phyloP scores from a whole-genome alignment of 2,888 invertebrate genomes.

The Drosophila anceps region DNA sequence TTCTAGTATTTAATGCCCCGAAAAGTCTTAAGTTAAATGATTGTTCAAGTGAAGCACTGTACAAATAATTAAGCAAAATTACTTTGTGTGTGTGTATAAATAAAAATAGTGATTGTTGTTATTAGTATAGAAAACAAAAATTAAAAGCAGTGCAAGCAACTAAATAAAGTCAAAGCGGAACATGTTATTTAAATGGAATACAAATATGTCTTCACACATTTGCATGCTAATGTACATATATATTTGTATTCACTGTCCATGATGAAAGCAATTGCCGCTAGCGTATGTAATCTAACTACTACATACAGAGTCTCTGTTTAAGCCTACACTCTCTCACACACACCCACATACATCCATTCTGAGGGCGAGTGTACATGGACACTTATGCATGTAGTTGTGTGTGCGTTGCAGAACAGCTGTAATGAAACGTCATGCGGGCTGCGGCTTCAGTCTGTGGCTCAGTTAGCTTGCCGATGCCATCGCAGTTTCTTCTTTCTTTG shows the following conservation, averaged over 20 bases:
- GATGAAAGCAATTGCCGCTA: constrained; percentile 16
- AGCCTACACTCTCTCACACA: not conserved
- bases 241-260: constrained; percentile 8
- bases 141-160: constrained; percentile 49
- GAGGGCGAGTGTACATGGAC: constrained; percentile 2
- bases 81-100: constrained; percentile 55
- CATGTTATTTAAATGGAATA: constrained; percentile 18
- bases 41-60: constrained; percentile 62
- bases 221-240: not conserved
- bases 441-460: constrained; percentile 17
- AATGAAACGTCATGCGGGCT: constrained; percentile 45
- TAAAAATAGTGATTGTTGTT: constrained; percentile 72
- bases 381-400: not conserved
- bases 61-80: constrained; percentile 73
- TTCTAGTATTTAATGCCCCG: constrained; percentile 48
- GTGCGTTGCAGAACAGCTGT: constrained; percentile 32
- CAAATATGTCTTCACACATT: not conserved
- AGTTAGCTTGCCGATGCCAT: constrained; percentile 33
- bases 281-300: constrained; percentile 18
- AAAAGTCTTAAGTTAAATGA: constrained; percentile 50
- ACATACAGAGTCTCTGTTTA: not conserved
- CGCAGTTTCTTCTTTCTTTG: constrained; percentile 28
- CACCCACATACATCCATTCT: not conserved
- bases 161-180: constrained; percentile 48
- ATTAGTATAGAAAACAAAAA: constrained; percentile 50